phyloP scores from a whole-genome alignment of 2,888 invertebrate species.

The Hypomecis atomaria region DNA sequence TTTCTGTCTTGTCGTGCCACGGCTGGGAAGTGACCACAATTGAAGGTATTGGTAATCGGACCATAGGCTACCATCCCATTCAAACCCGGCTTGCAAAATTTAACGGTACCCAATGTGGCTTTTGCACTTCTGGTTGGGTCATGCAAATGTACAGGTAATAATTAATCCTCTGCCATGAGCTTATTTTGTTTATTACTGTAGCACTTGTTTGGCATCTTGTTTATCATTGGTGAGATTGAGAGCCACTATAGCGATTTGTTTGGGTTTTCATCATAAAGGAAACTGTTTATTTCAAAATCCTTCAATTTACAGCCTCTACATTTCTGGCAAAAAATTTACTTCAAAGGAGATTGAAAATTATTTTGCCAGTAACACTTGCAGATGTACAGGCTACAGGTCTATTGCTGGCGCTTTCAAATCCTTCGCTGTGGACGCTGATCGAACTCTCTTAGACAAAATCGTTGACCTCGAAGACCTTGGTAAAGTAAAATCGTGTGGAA shows the following conservation, averaged over 20 bases:
- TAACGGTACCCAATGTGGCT: conserved; percentile 90
- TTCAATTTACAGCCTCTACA: conserved; percentile 68
- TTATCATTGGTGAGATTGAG: no score
- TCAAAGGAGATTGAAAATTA: conserved; percentile 87
- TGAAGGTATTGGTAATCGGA: conserved; percentile 88
- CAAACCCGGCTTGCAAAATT: conserved; percentile 86
- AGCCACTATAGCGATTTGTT: no score
- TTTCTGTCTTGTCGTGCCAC: conserved; percentile 85
- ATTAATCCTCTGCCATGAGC: conserved; percentile 15
- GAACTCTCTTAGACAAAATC: conserved; percentile 67
- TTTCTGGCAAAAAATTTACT: conserved; percentile 76
- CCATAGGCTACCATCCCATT: conserved; percentile 87
- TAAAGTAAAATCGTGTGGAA: conserved; percentile 28
- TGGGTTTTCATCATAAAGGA: no score
- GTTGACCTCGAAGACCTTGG: conserved; percentile 74
- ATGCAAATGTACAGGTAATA: conserved; percentile 89
- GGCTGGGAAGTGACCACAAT: conserved; percentile 88
- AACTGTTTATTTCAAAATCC: no score
- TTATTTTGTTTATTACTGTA: neutral
- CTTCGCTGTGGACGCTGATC: conserved; percentile 85
- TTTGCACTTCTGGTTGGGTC: conserved; percentile 90
- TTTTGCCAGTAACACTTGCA: conserved; percentile 90
- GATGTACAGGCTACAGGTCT: conserved; percentile 91
- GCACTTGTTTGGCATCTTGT: no score
- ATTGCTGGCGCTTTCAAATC: conserved; percentile 92